phyloP scores from a whole-genome alignment of 1,140 invertebrate genomes.

The Drosophila melanica region DNA sequence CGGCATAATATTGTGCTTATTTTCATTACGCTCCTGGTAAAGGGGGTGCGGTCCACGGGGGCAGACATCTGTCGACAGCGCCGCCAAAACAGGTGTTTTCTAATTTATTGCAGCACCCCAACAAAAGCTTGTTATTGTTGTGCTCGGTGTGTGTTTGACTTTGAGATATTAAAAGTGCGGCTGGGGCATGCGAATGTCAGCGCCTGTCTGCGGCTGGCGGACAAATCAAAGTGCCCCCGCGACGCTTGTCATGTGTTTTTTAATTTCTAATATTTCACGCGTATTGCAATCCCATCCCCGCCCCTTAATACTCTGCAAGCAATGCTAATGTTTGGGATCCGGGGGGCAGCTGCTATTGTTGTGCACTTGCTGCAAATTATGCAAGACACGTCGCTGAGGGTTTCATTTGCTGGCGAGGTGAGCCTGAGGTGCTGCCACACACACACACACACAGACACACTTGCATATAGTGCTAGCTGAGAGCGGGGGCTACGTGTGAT shows the following conservation, averaged over 20 bases:
- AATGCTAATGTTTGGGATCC: conserved; percentile 46
- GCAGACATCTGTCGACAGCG: conserved; percentile 61
- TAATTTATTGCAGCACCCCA: conserved; percentile 68
- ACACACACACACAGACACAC: conserved; percentile 2
- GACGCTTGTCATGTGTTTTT: conserved; percentile 76
- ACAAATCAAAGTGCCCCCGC: conserved; percentile 74
- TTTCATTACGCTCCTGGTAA: conserved; percentile 62
- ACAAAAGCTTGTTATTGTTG: conserved; percentile 1
- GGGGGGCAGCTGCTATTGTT: conserved; percentile 63
- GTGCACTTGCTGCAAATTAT: conserved; percentile 79
- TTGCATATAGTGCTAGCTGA: not conserved
- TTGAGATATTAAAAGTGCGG: conserved; percentile 65
- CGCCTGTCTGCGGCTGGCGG: conserved; percentile 59
- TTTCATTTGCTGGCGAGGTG: conserved; percentile 58
- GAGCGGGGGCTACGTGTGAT: conserved; percentile 60
- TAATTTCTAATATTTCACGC: conserved; percentile 82
- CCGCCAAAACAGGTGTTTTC: conserved; percentile 75
- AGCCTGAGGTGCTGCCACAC: conserved; percentile 62
- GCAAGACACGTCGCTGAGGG: conserved; percentile 65
- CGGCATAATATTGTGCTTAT: conserved; percentile 67
- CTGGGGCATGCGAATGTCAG: conserved; percentile 19
- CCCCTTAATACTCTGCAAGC: conserved; percentile 37
- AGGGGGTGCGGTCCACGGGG: not conserved
- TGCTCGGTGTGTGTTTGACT: conserved; percentile 27
- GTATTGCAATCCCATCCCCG: conserved; percentile 19